These are phyloP conservation scores for Andrena fulva DNA, from an alignment of 2,888 invertebrate genomes.

Conservation along the genomic window DNA sequence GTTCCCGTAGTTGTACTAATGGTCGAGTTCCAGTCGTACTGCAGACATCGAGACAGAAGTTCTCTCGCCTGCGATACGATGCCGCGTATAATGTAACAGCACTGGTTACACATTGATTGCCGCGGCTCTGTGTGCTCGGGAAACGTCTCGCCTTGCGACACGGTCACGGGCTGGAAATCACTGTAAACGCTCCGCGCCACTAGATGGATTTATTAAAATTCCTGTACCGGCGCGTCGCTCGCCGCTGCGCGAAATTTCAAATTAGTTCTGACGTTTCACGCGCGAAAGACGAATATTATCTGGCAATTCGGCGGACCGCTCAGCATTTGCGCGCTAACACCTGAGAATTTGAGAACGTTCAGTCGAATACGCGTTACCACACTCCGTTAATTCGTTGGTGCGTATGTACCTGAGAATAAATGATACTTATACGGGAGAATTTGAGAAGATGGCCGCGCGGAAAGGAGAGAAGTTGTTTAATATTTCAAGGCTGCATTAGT, in stretches of 20 bases:
- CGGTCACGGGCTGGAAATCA: conserved; percentile 42
- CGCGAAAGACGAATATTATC: conserved; percentile 48
- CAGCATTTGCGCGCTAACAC: conserved; percentile 22
- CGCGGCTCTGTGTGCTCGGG: conserved; percentile 28
- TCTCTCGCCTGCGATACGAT: neutral
- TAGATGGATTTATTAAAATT: conserved; percentile 63
- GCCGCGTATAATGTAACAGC: conserved; percentile 34
- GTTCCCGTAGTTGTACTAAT: conserved; percentile 40
- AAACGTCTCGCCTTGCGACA: conserved; percentile 28
- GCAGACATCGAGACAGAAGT: conserved; percentile 40
- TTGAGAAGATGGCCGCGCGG: too few relatives aligned
- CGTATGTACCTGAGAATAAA: too few relatives aligned
- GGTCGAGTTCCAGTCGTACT: conserved; percentile 20
- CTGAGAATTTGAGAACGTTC: conserved; percentile 45
- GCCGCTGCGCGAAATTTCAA: conserved; percentile 46
- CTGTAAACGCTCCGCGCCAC: conserved; percentile 20
- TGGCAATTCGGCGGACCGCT: conserved; percentile 16
- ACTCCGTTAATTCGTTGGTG: neutral
- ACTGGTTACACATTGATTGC: conserved; percentile 32
- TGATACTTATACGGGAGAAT: too few relatives aligned
- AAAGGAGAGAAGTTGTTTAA: too few relatives aligned
- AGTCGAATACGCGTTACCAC: conserved; percentile 35
- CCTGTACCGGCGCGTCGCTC: conserved; percentile 16
- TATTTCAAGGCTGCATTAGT: too few relatives aligned
- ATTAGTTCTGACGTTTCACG: conserved; percentile 58